A percentile compares a stretch with the other conserved stretches of the same genome.
Conservation (phyloP, 2,113 vertebrate genomes). For the Oncorhynchus tshawytscha region DNA sequence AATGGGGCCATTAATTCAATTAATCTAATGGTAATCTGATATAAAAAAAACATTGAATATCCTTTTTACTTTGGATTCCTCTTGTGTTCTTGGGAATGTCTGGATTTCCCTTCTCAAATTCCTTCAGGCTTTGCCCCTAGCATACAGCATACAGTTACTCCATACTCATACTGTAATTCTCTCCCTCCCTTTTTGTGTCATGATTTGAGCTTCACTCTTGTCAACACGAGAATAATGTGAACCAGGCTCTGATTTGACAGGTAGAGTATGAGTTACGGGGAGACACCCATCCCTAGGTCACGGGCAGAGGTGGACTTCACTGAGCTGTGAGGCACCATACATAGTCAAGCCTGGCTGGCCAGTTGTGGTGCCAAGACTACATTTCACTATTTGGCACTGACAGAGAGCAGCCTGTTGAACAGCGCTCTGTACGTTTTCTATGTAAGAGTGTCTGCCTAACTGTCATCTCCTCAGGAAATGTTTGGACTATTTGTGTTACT, state of each 20-base stretch:
- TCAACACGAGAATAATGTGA: slow-evolving; percentile 46
- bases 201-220: slow-evolving; percentile 52
- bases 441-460: slow-evolving; percentile 17
- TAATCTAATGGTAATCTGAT: neutral
- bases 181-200: slow-evolving; percentile 30
- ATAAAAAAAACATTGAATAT: neutral
- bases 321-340: neutral
- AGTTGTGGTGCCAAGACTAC: slow-evolving; percentile 53
- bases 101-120: slow-evolving; percentile 43
- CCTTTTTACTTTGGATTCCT: no score
- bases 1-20: neutral
- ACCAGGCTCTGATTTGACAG: slow-evolving; percentile 44
- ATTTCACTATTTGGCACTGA: slow-evolving; percentile 58
- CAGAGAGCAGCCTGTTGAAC: slow-evolving; percentile 25
- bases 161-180: neutral
- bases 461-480: slow-evolving; percentile 36
- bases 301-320: slow-evolving; percentile 36
- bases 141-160: slow-evolving; percentile 30
- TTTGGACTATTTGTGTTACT: slow-evolving; percentile 31
- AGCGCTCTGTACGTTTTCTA: slow-evolving; percentile 32
- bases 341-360: slow-evolving; percentile 50
- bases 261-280: slow-evolving; percentile 44
- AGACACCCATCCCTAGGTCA: slow-evolving; percentile 33
- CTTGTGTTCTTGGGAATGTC: slow-evolving; percentile 34
- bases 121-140: slow-evolving; percentile 16